These are phyloP conservation scores for Potamilus streckersoni DNA, from an alignment of 1,140 invertebrate genomes.

Conservation along the genomic window DNA sequence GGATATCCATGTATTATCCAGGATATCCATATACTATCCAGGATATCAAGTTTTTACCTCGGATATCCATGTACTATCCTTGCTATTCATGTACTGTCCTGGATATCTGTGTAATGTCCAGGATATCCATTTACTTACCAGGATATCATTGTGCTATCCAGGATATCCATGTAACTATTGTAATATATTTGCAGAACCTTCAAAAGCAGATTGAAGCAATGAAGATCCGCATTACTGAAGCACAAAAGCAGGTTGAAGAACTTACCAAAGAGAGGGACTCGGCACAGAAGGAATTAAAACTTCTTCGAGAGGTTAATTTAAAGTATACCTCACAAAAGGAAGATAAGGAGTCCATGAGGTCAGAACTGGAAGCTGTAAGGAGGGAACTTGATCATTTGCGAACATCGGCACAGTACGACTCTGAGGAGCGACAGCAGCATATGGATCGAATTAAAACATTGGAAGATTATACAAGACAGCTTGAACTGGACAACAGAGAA, in stretches of 20 bases:
- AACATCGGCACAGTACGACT: constrained; percentile 41
- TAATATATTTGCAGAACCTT: constrained; percentile 37
- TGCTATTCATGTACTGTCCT: too few species aligned
- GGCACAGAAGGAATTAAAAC: constrained; percentile 20
- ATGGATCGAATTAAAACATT: constrained; percentile 46
- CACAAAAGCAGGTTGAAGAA: constrained; percentile 28
- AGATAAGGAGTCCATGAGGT: constrained; percentile 36
- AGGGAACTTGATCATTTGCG: constrained; percentile 44
- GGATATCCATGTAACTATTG: too few species aligned
- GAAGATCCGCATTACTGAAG: constrained; percentile 36
- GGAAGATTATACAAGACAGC: constrained; percentile 50
- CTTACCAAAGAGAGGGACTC: constrained; percentile 29
- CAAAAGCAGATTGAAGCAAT: constrained; percentile 41
- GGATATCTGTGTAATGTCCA: too few species aligned
- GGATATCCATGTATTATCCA: too few species aligned
- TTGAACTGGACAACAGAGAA: constrained; percentile 60
- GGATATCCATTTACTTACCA: too few species aligned
- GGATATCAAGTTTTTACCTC: too few species aligned
- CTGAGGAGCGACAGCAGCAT: constrained; percentile 51
- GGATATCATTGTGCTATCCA: too few species aligned
- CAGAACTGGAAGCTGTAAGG: constrained; percentile 38
- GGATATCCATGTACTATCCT: too few species aligned
- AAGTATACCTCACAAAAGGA: constrained; percentile 28
- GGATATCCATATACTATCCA: too few species aligned
- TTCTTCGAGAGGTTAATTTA: constrained; percentile 26